Conservation (phyloP, 2,888 invertebrate species). For the Tryphoninae sp. region DNA sequence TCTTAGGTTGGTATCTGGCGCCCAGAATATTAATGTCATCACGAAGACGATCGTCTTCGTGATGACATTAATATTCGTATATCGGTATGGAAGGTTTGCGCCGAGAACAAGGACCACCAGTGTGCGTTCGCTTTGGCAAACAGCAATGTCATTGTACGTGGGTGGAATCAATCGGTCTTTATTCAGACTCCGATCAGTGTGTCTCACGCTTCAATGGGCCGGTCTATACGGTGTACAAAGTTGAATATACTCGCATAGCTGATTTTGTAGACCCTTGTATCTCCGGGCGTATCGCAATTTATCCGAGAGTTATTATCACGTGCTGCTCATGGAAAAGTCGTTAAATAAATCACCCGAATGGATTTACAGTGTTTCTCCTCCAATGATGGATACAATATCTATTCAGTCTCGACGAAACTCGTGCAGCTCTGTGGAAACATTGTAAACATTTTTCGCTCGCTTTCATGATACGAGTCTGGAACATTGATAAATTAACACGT, state of each 20-base stretch:
- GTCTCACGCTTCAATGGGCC: conserved; percentile 66
- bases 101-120: conserved; percentile 73
- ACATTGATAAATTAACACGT: conserved; percentile 13
- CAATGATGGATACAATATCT: conserved; percentile 27
- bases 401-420: conserved; percentile 13
- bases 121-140: conserved; percentile 71
- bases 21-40: conserved; percentile 69
- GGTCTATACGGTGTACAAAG: conserved; percentile 72
- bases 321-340: conserved; percentile 49
- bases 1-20: conserved; percentile 65
- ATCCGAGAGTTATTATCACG: conserved; percentile 57
- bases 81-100: conserved; percentile 12
- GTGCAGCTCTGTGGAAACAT: conserved; percentile 27
- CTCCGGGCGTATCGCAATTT: conserved; percentile 31
- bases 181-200: conserved; percentile 64
- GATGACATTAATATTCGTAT: conserved; percentile 68
- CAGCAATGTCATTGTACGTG: conserved; percentile 78
- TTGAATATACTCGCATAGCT: conserved; percentile 68
- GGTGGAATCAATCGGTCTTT: conserved; percentile 73
- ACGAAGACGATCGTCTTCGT: conserved; percentile 49
- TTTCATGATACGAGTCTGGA: background rate
- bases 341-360: conserved; percentile 51
- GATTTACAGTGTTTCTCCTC: conserved; percentile 48
- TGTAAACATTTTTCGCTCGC: conserved; percentile 3
- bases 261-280: conserved; percentile 33